phyloP scores from a whole-genome alignment of 2,888 invertebrate genomes.

The Tetranychus piercei region DNA sequence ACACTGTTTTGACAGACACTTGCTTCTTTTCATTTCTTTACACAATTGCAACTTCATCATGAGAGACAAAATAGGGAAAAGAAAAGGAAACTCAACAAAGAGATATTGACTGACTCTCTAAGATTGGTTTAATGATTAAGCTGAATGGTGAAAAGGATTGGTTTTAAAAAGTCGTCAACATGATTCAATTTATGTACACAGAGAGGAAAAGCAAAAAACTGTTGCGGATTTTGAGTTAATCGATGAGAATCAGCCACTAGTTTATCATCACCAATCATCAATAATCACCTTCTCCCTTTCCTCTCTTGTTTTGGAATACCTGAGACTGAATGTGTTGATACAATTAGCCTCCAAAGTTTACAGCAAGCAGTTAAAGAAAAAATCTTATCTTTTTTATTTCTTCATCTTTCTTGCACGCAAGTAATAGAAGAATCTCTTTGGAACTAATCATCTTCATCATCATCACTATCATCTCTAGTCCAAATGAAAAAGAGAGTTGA shows the following conservation, averaged over 20 bases:
- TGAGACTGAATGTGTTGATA: neutral
- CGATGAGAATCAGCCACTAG: neutral
- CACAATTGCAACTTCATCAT: neutral
- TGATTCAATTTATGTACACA: neutral
- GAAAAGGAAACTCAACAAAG: too few species aligned
- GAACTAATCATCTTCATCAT: neutral
- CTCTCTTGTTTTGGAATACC: neutral
- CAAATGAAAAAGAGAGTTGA: neutral
- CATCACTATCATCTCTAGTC: neutral
- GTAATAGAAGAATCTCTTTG: neutral
- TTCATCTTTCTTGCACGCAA: neutral
- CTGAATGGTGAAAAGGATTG: neutral
- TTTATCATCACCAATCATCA: neutral
- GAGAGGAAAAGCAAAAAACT: neutral
- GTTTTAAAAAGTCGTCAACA: neutral
- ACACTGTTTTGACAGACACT: neutral
- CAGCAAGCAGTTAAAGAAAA: too few species aligned
- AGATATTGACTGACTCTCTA: neutral
- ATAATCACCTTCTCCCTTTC: neutral
- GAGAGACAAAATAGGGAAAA: neutral
- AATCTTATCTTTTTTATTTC: neutral
- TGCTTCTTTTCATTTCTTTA: neutral
- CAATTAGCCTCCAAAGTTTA: neutral
- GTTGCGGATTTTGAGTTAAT: neutral
- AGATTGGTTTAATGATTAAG: neutral